Base-by-base conservation (phyloP, 1,140 invertebrate genomes). In the Maniola jurtina region DNA sequence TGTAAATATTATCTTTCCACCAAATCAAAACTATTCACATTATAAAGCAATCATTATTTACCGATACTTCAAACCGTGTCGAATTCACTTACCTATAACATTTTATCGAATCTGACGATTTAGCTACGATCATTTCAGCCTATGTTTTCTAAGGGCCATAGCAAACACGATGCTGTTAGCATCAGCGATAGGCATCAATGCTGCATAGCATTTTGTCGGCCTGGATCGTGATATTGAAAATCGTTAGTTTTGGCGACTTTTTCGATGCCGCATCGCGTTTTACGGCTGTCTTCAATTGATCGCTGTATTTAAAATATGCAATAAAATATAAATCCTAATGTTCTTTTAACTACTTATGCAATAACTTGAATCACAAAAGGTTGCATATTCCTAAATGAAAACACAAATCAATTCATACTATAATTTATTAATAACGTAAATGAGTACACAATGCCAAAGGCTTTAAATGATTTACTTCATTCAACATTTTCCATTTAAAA, bases 381-480 rank as follows among this genome's bases (percentile, higher is more conserved):
- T 36, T 11, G 8, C 38, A 6, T 5, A 11, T 48, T n/a, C n/a
- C n/a, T 6, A 64, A 69, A 69, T 64, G 40, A 81, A 77, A 84
- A 88, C 77, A 79, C 70, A 73, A 79, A 55, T 67, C 69, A 79
- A 75, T 86, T 85, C 79, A 88, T 90, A 87, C 86, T 85, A 88
- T 87, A 85, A 89, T 90, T 90, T 90, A 89, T 90, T 89, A 83
- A 88, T 88, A 90, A 89, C 85, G 84, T 88, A 90, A 90, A 89
- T 89, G 86, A 89, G 86, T 90, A 90, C 87, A 89, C 85, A 87
- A 88, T 83, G 88, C 86, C 86, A 86, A 81, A 86, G 87, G 86
- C 86, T 88, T 88, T 79, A 87, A 89, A 87, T 84, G 81, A 83
- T 88, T 90, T 75, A 87, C 81, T 88, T 89, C 81, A 87, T 86